phyloP scores from a whole-genome alignment of 2,797 vertebrate genomes.

The Gymnoscopelus microlampas region DNA sequence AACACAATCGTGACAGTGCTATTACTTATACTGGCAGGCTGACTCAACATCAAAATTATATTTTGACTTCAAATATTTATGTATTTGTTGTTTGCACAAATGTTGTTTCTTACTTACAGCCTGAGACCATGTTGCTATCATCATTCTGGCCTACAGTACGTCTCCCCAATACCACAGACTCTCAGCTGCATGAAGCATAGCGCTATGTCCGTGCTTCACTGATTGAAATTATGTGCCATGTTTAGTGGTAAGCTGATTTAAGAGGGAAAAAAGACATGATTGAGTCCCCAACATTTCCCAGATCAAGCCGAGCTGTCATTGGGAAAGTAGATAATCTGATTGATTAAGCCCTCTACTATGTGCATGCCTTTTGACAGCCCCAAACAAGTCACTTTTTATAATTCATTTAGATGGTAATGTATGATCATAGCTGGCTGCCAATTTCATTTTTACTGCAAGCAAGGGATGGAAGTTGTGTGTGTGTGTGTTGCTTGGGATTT shows the following conservation, averaged over 20 bases:
- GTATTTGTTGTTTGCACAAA: no score
- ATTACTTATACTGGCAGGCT: no score
- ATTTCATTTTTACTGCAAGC: no score
- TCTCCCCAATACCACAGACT: slow-evolving; percentile 43
- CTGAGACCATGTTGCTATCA: background rate
- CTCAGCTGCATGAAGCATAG: slow-evolving; percentile 57
- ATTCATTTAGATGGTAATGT: slow-evolving; percentile 89
- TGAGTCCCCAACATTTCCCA: slow-evolving; percentile 50
- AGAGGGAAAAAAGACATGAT: slow-evolving; percentile 58
- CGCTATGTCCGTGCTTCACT: slow-evolving; percentile 63
- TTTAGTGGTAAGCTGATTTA: slow-evolving; percentile 73
- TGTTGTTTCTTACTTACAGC: no score
- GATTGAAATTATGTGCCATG: slow-evolving; percentile 75
- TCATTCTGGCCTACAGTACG: slow-evolving; percentile 46
- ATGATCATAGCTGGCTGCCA: slow-evolving; percentile 84
- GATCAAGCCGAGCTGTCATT: slow-evolving; percentile 51
- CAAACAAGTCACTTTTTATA: slow-evolving; percentile 85
- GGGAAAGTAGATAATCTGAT: slow-evolving; percentile 60
- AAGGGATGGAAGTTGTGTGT: slow-evolving; percentile 49
- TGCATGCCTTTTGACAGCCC: slow-evolving; percentile 68
- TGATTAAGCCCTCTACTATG: slow-evolving; percentile 52
- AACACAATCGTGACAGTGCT: no score
- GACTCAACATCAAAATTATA: no score
- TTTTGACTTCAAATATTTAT: no score
- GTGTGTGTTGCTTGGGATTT: slow-evolving; percentile 38